phyloP scores from a whole-genome alignment of 2,113 vertebrate species.

The Alligator mississippiensis region DNA sequence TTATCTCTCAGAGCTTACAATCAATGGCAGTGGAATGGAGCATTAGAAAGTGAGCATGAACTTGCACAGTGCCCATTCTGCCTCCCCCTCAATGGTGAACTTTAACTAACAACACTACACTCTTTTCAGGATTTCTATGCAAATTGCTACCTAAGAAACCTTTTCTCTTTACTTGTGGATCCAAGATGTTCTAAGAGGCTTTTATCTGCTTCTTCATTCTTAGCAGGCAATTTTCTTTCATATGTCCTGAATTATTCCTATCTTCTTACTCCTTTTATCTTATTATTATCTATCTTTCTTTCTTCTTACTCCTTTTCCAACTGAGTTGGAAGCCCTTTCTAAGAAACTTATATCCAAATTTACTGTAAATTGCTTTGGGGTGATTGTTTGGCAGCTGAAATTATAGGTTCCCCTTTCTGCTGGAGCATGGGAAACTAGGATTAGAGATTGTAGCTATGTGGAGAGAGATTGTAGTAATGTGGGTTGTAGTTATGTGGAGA shows the following conservation, averaged over 20 bases:
- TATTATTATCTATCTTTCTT: accelerated
- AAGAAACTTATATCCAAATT: not conserved
- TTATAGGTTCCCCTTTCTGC: not conserved
- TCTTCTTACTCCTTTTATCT: not conserved
- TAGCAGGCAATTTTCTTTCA: not conserved
- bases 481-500: not conserved
- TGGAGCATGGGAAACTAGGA: not conserved
- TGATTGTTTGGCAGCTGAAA: not conserved
- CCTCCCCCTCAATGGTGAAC: not conserved
- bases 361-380: not conserved
- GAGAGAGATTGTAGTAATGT: not conserved
- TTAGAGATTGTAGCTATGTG: accelerated
- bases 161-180: not conserved
- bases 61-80: not conserved
- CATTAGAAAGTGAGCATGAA: not conserved
- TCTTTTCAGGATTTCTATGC: not conserved
- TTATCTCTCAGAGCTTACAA: not conserved
- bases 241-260: not conserved
- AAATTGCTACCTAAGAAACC: not conserved
- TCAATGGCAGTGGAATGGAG: not conserved
- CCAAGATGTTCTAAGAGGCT: not conserved
- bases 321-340: not conserved
- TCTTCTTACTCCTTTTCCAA: not conserved
- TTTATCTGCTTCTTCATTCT: not conserved
- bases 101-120: not conserved